Evolutionary conservation across 2,113 vertebrate genomes (phyloP).

Genomic region (Chauna torquata): DNA sequence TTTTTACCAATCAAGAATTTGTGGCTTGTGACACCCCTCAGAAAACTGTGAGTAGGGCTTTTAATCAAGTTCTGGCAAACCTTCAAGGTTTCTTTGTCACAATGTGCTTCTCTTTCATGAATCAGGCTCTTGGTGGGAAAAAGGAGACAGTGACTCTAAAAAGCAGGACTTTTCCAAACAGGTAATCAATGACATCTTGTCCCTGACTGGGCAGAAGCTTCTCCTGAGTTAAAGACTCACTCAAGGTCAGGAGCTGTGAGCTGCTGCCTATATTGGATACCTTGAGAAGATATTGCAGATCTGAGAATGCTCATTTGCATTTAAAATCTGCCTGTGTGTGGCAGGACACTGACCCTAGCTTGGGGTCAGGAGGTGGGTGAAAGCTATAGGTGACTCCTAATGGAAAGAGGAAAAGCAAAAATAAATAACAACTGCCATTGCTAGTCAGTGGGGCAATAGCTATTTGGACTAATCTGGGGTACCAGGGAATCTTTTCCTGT

Average conservation of each 20-base stretch:
- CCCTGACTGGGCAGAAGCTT: not conserved
- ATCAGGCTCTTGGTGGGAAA: not conserved
- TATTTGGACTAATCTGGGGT: not conserved
- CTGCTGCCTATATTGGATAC: not conserved
- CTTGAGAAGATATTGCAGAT: not conserved
- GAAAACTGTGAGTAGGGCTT: not conserved
- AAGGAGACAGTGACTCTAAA: not conserved
- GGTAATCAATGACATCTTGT: rapidly evolving
- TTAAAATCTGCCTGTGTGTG: not conserved
- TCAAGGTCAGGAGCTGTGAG: not conserved
- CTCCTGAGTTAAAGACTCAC: not conserved
- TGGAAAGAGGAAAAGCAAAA: not conserved
- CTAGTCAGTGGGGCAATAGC: not conserved
- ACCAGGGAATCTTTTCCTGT: not conserved
- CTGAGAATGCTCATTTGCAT: not conserved
- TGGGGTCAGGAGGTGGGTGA: not conserved
- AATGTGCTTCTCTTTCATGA: not conserved
- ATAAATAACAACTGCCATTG: not conserved
- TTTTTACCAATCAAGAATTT: not conserved
- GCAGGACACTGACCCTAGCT: not conserved
- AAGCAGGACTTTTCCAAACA: not conserved
- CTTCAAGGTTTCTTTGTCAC: not conserved
- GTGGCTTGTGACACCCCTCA: not conserved
- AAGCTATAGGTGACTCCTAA: not conserved
- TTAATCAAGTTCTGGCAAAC: not conserved